Evolutionary conservation across 2,797 vertebrate genomes (phyloP).

Genomic region (Aeoliscus strigatus): DNA sequence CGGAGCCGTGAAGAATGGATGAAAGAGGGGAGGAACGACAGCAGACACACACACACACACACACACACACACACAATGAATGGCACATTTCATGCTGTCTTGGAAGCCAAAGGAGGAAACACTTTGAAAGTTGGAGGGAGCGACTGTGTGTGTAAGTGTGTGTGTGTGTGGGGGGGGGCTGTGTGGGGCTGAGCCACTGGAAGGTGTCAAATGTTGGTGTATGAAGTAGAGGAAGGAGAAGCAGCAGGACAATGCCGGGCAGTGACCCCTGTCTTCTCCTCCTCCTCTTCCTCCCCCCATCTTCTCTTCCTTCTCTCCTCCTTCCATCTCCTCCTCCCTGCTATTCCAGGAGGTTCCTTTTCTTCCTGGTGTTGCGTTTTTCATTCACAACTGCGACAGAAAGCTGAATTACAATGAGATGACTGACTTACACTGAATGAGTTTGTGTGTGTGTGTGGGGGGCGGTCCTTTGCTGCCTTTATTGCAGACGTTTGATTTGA

Average conservation of each 20-base stretch:
- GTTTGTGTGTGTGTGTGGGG: no score
- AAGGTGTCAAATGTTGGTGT: slow-evolving; percentile 67
- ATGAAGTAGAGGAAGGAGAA: slow-evolving; percentile 52
- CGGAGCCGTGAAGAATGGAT: slow-evolving; percentile 44
- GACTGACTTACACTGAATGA: no score
- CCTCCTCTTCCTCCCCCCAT: slow-evolving; percentile 11
- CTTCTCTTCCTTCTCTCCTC: slow-evolving; percentile 18
- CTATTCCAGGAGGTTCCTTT: no score
- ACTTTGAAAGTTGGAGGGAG: slow-evolving; percentile 22
- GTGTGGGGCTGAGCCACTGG: slow-evolving; percentile 38
- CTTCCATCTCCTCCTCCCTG: slow-evolving; percentile 11
- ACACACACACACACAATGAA: slow-evolving; percentile 24
- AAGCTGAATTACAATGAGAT: no score
- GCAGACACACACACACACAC: slow-evolving; percentile 27
- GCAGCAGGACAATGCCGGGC: slow-evolving; percentile 45
- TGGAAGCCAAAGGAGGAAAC: slow-evolving; percentile 38
- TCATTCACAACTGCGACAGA: no score
- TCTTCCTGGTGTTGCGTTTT: no score
- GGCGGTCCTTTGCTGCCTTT: no score
- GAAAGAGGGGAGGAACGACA: slow-evolving; percentile 46
- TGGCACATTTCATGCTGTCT: slow-evolving; percentile 61
- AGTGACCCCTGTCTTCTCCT: slow-evolving; percentile 56
- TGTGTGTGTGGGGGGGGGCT: slow-evolving; percentile 40
- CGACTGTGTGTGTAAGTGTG: slow-evolving; percentile 33
- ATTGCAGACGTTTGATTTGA: no score